Conservation (phyloP, 2,888 invertebrate species). For the Arctia plantaginis region DNA sequence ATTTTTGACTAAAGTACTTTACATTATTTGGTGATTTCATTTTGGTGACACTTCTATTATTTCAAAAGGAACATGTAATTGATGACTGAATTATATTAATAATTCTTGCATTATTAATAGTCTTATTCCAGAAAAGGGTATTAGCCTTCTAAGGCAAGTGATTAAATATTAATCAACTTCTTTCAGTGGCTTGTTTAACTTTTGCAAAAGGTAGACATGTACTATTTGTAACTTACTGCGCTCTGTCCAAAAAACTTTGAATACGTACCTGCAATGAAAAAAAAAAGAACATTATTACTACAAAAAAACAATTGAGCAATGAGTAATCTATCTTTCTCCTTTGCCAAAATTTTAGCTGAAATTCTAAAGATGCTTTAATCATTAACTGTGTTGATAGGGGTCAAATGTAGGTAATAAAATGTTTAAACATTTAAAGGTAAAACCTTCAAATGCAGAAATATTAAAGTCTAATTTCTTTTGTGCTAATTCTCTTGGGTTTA, state of each 20-base stretch:
- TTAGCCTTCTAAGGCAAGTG: background rate
- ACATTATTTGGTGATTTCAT: too few relatives aligned
- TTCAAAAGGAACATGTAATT: too few relatives aligned
- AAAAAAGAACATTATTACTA: background rate
- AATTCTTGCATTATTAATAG: too few relatives aligned
- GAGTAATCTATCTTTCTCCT: background rate
- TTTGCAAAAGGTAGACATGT: too few relatives aligned
- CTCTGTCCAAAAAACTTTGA: background rate
- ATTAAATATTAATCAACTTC: background rate
- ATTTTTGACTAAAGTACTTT: too few relatives aligned
- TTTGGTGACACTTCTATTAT: too few relatives aligned
- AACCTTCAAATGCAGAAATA: background rate
- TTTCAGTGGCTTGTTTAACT: background rate
- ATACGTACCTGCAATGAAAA: slow-evolving; percentile 3
- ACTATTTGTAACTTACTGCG: background rate
- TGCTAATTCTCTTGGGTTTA: background rate
- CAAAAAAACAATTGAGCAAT: background rate
- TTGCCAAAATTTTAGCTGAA: too few relatives aligned
- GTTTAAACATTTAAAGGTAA: background rate
- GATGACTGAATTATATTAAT: too few relatives aligned
- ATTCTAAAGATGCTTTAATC: background rate
- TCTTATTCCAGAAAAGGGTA: background rate
- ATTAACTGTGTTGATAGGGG: background rate
- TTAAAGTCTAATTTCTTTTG: background rate
- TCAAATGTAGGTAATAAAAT: background rate